These are phyloP conservation scores for Agonopterix alstromeriana DNA, from an alignment of 2,888 invertebrate genomes.

Conservation along the genomic window DNA sequence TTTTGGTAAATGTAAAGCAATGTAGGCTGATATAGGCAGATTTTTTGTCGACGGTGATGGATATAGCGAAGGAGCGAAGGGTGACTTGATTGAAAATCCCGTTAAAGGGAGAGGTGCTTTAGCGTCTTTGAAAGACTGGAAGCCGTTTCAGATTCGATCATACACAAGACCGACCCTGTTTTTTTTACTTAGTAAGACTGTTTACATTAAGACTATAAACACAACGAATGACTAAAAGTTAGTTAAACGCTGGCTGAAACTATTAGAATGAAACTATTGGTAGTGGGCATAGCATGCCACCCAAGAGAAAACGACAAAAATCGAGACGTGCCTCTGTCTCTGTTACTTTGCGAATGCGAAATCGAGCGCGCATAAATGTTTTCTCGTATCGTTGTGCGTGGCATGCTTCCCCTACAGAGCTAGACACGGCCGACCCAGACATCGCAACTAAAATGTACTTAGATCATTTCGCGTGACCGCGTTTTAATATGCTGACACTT, in stretches of 20 bases:
- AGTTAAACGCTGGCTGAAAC: background rate
- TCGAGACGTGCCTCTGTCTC: too few species aligned
- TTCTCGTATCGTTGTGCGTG: too few species aligned
- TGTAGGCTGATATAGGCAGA: slow-evolving; percentile 47
- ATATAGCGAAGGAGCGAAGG: slow-evolving; percentile 42
- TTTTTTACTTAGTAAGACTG: background rate
- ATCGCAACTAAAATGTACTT: too few species aligned
- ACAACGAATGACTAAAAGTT: background rate
- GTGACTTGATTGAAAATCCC: slow-evolving; percentile 53
- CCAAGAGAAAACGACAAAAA: too few species aligned
- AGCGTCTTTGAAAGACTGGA: slow-evolving; percentile 20
- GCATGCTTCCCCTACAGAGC: too few species aligned
- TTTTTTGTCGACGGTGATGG: slow-evolving; percentile 57
- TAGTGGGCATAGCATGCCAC: too few species aligned
- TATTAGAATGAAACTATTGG: background rate
- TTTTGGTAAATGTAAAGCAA: slow-evolving; percentile 7
- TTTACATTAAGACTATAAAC: background rate
- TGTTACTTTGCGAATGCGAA: too few species aligned
- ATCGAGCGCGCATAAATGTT: background rate
- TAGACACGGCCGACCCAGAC: too few species aligned
- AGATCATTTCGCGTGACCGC: too few species aligned
- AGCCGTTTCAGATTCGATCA: slow-evolving; percentile 9
- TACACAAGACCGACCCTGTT: background rate
- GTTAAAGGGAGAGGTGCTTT: slow-evolving; percentile 37
- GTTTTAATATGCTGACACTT: too few species aligned